A percentile compares a stretch with the other conserved stretches of the same genome.
Evolutionary conservation across 2,113 vertebrate species (phyloP).

Genomic region (Campylomormyrus tamandua): DNA sequence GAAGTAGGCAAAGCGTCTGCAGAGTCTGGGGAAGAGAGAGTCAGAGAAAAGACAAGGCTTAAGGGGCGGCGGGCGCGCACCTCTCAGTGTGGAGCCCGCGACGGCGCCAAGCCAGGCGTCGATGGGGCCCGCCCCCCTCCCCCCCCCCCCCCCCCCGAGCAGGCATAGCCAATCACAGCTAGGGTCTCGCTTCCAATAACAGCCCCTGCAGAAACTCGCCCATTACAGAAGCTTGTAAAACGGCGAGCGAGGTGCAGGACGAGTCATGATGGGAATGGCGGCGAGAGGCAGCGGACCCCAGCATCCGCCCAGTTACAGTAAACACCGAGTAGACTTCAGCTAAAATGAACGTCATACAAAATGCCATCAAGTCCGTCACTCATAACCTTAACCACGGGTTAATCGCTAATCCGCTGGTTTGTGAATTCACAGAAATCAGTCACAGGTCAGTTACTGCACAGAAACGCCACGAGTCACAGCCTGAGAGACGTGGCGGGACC

Average conservation of each 20-base stretch:
- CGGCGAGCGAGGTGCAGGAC: neutral
- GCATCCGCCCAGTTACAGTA: neutral
- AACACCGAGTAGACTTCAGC: neutral
- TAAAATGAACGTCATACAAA: neutral
- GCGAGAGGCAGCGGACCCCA: neutral
- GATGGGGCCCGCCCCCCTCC: no score
- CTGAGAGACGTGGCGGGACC: neutral
- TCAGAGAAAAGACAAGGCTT: slow-evolving; percentile 23
- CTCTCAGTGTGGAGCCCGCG: slow-evolving; percentile 58
- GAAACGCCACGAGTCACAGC: slow-evolving; percentile 24
- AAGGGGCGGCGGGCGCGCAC: no score
- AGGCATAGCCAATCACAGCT: neutral
- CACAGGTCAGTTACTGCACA: neutral
- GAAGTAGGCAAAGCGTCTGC: slow-evolving; percentile 93
- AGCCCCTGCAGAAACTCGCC: neutral
- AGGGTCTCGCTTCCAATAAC: neutral
- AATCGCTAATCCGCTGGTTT: neutral
- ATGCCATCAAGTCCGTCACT: neutral
- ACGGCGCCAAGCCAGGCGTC: slow-evolving; percentile 48
- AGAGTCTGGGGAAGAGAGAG: slow-evolving; percentile 67
- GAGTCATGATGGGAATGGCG: neutral
- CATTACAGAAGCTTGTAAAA: neutral
- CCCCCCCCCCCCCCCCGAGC: neutral
- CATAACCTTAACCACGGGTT: neutral
- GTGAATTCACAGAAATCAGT: neutral